phyloP scores from a whole-genome alignment of 2,113 vertebrate species.

The Lipotes vexillifer region DNA sequence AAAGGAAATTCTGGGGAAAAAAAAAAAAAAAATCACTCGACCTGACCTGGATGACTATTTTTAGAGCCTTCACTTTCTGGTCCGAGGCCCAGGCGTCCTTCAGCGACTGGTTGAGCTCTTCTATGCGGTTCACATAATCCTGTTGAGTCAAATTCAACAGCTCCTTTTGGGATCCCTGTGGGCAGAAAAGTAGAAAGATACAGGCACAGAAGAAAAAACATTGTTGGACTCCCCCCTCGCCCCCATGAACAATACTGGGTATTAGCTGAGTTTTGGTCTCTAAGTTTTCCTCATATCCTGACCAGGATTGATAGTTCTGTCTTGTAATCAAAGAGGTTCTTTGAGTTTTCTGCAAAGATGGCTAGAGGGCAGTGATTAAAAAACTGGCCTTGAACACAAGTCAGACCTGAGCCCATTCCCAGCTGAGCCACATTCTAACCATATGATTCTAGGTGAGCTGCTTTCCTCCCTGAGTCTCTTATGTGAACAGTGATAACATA shows the following conservation, averaged over 20 bases:
- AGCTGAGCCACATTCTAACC: neutral
- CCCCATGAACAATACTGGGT: too few relatives aligned
- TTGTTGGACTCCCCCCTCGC: too few relatives aligned
- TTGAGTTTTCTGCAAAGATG: neutral
- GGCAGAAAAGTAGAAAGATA: neutral
- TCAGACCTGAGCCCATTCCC: neutral
- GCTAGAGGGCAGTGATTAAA: fast-evolving
- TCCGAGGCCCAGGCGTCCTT: conserved; percentile 98
- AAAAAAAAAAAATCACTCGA: neutral
- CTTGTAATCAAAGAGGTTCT: neutral
- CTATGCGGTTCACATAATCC: conserved; percentile 96
- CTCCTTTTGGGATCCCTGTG: conserved; percentile 95
- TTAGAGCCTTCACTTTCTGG: conserved; percentile 98
- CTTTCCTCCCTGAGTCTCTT: neutral
- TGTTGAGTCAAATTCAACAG: conserved; percentile 97
- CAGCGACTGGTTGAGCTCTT: conserved; percentile 96
- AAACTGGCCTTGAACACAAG: neutral
- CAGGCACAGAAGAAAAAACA: neutral
- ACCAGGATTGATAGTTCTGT: neutral
- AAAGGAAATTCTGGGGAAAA: neutral
- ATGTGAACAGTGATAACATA: neutral
- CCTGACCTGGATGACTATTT: conserved; percentile 97
- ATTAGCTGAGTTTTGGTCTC: neutral
- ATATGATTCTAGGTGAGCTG: neutral
- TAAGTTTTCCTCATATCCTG: neutral